A percentile compares a stretch with the other conserved stretches of the same genome.
Evolutionary conservation across 2,888 invertebrate species (phyloP).

Genomic region (Apamea crenata): DNA sequence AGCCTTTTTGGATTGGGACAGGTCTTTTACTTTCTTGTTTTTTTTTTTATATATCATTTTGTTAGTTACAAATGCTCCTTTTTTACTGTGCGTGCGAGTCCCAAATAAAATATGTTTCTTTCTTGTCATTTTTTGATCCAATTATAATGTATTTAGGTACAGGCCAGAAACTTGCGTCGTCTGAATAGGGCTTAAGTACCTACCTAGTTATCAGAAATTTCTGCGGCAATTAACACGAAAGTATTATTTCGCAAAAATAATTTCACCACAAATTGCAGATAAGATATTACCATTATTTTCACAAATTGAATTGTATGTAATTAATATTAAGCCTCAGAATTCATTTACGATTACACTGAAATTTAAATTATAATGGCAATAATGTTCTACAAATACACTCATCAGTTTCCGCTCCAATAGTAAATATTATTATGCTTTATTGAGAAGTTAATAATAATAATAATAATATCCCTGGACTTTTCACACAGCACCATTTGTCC

Average conservation of each 20-base stretch:
- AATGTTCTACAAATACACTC: neutral
- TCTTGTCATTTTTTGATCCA: neutral
- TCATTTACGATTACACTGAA: neutral
- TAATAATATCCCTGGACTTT: too few relatives aligned
- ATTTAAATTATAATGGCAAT: neutral
- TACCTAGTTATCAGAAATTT: neutral
- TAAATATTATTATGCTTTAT: constrained; percentile 1
- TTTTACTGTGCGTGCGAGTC: neutral
- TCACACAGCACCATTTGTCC: too few relatives aligned
- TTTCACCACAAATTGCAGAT: neutral
- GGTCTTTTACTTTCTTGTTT: too few relatives aligned
- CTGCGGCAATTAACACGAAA: neutral
- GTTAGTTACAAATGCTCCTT: too few relatives aligned
- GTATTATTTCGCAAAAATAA: neutral
- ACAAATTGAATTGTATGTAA: neutral
- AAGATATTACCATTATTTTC: neutral
- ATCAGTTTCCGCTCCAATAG: neutral
- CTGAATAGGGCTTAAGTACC: neutral
- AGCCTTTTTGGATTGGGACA: too few relatives aligned
- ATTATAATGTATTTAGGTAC: neutral
- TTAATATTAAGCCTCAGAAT: neutral
- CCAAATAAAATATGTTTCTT: neutral
- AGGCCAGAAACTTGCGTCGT: neutral
- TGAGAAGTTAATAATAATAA: too few relatives aligned
- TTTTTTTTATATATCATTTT: neutral